Conservation (phyloP, 2,113 vertebrate genomes). For the Vulpes lagopus region DNA sequence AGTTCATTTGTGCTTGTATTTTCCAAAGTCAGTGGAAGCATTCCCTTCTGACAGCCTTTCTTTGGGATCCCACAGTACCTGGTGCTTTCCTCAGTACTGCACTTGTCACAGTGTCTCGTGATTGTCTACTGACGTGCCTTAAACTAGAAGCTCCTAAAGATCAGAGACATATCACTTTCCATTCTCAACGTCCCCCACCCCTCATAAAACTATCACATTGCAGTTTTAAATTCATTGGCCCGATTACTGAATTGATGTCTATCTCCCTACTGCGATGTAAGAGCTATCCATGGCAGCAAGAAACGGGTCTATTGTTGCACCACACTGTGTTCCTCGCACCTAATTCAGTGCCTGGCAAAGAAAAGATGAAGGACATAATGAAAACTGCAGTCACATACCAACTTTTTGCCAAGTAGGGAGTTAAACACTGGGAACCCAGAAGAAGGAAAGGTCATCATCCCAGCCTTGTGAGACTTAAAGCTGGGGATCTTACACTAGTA, state of each 20-base stretch:
- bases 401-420: neutral
- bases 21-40: neutral
- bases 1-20: neutral
- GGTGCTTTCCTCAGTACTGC: neutral
- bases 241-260: neutral
- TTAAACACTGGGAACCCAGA: neutral
- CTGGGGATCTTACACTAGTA: neutral
- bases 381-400: neutral
- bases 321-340: neutral
- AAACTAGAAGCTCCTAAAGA: neutral
- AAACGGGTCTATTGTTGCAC: neutral
- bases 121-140: neutral
- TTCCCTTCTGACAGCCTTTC: neutral
- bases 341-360: neutral
- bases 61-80: neutral
- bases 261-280: neutral
- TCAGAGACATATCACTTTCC: neutral
- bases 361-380: neutral
- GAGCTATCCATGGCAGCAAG: neutral
- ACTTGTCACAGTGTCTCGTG: neutral
- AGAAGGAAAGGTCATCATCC: neutral
- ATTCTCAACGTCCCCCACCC: neutral
- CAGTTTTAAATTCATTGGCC: neutral
- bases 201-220: neutral
- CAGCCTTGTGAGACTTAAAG: neutral